These are phyloP conservation scores for Temnothorax nylanderi DNA, from an alignment of 1,140 invertebrate species.

Conservation along the genomic window DNA sequence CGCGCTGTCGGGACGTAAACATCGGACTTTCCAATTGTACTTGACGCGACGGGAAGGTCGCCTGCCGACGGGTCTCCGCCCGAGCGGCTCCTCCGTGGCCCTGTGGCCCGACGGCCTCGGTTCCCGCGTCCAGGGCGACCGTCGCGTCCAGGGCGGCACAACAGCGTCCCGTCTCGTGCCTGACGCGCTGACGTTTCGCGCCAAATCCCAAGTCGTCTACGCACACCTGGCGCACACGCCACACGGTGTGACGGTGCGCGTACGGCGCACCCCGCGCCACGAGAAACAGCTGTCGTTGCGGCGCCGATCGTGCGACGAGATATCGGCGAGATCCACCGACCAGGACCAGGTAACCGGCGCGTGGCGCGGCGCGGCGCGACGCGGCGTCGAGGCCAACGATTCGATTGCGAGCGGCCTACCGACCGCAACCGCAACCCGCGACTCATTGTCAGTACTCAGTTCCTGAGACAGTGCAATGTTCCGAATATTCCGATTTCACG, in stretches of 20 bases:
- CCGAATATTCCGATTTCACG: neutral
- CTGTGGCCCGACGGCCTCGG: neutral
- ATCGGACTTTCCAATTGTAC: slow-evolving; percentile 77
- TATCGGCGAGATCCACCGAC: slow-evolving; percentile 34
- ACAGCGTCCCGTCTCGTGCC: neutral
- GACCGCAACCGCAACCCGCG: too few relatives aligned
- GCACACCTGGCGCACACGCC: slow-evolving; percentile 75
- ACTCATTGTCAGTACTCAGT: too few relatives aligned
- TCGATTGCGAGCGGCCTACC: neutral
- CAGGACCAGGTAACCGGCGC: neutral
- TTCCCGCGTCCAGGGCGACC: neutral
- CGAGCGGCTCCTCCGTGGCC: slow-evolving; percentile 22
- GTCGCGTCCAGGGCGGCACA: neutral
- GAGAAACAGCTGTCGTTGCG: slow-evolving; percentile 77
- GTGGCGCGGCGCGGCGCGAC: too few relatives aligned
- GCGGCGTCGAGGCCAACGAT: neutral
- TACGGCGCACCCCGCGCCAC: neutral
- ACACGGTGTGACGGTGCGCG: too few relatives aligned
- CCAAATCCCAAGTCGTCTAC: slow-evolving; percentile 70
- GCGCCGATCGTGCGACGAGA: slow-evolving; percentile 57
- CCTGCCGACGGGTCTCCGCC: too few relatives aligned
- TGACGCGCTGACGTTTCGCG: slow-evolving; percentile 69
- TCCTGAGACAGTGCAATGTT: too few relatives aligned
- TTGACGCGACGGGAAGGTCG: slow-evolving; percentile 40
- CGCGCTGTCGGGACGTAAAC: slow-evolving; percentile 75